These are phyloP conservation scores for Galendromus occidentalis DNA, from an alignment of 1,140 invertebrate genomes.

Conservation along the genomic window DNA sequence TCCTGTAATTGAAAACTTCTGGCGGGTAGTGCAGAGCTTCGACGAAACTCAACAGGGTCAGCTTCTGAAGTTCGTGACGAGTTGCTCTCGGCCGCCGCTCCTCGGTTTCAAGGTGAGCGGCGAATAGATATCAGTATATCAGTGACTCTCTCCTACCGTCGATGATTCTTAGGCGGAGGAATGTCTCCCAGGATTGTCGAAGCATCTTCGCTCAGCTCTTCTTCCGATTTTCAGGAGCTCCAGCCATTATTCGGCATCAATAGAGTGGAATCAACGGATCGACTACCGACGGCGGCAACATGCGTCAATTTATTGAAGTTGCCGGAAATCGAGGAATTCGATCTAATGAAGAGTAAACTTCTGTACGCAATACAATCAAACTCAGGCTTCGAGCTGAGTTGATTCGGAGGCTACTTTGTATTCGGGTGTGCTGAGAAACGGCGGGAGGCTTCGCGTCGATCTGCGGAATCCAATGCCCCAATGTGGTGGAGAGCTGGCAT, in stretches of 20 bases:
- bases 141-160: not conserved
- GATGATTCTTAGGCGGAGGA: not conserved
- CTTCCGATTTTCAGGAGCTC: conserved; percentile 45
- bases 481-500: too few species aligned
- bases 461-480: too few species aligned
- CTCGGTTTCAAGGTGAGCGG: conserved; percentile 65
- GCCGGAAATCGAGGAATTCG: conserved; percentile 62
- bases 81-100: conserved; percentile 86
- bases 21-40: conserved; percentile 60
- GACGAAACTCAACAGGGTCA: conserved; percentile 62
- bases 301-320: conserved; percentile 95
- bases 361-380: conserved; percentile 82
- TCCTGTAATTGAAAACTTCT: conserved; percentile 52
- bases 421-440: too few species aligned
- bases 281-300: conserved; percentile 81
- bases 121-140: conserved; percentile 13
- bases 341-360: conserved; percentile 57
- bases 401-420: too few species aligned
- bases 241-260: conserved; percentile 83
- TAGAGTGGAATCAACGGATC: conserved; percentile 52
- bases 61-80: conserved; percentile 87
- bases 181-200: not conserved
- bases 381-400: conserved; percentile 87
- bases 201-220: conserved; percentile 14
- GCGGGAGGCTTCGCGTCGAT: too few species aligned